Evolutionary conservation across 2,113 vertebrate species (phyloP).

Genomic region (Brienomyrus longianalis): DNA sequence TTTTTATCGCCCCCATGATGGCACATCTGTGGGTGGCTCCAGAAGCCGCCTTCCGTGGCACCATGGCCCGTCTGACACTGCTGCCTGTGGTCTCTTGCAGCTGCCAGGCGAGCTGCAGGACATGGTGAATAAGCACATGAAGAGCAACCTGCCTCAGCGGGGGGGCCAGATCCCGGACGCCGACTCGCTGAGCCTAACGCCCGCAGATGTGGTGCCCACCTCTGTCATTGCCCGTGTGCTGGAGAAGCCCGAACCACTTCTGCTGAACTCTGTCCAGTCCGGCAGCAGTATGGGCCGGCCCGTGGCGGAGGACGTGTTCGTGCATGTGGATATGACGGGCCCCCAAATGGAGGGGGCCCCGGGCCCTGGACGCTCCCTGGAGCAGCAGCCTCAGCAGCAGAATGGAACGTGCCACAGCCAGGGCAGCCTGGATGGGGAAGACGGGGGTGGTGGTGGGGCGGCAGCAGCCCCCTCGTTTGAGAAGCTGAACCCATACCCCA

Average conservation of each 20-base stretch:
- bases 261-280: slow-evolving; percentile 88
- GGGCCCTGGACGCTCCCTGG: slow-evolving; percentile 47
- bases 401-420: slow-evolving; percentile 72
- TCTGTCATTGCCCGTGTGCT: slow-evolving; percentile 88
- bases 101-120: slow-evolving; percentile 93
- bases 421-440: slow-evolving; percentile 63
- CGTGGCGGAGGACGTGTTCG: slow-evolving; percentile 88
- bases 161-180: slow-evolving; percentile 54
- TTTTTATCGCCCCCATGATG: neutral
- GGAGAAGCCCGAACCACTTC: slow-evolving; percentile 91
- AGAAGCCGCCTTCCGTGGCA: neutral
- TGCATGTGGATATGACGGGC: slow-evolving; percentile 94
- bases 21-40: neutral
- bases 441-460: slow-evolving; percentile 16
- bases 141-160: slow-evolving; percentile 60
- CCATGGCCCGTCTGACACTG: neutral
- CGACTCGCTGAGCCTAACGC: slow-evolving; percentile 61
- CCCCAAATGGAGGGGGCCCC: slow-evolving; percentile 27
- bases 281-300: slow-evolving; percentile 76
- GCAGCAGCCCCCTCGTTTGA: slow-evolving; percentile 66
- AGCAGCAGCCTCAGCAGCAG: slow-evolving; percentile 49
- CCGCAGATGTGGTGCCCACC: slow-evolving; percentile 83
- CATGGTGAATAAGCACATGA: slow-evolving; percentile 92
- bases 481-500: slow-evolving; percentile 85
- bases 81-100: slow-evolving; percentile 48